Conservation (phyloP, 2,888 invertebrate genomes). For the Mamestra brassicae region DNA sequence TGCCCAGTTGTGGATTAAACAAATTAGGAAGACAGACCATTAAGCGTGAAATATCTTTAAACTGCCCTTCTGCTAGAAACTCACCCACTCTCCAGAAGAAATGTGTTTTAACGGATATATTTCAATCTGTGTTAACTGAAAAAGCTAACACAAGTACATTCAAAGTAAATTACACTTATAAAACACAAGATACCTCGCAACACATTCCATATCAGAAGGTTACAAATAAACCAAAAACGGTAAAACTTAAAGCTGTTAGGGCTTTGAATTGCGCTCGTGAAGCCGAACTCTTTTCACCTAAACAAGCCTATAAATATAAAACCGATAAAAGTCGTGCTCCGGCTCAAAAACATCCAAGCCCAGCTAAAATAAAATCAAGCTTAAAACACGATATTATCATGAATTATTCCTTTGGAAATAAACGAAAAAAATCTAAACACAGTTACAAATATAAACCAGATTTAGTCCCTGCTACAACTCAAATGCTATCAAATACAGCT, state of each 20-base stretch:
- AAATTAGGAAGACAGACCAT: not conserved
- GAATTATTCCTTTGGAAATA: slow-evolving; percentile 2
- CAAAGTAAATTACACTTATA: slow-evolving; percentile 6
- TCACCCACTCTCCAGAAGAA: not conserved
- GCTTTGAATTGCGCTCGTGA: not conserved
- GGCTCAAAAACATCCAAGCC: not conserved
- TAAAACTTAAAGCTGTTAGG: not conserved
- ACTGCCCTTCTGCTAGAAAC: not conserved
- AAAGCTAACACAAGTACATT: slow-evolving; percentile 9
- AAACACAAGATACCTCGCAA: slow-evolving; percentile 22
- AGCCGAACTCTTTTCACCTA: not conserved
- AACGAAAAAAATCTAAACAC: not conserved
- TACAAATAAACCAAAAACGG: not conserved
- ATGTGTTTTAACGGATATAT: slow-evolving; percentile 7
- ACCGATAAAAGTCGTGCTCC: not conserved
- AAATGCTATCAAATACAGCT: not conserved
- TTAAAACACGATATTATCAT: not conserved
- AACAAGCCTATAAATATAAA: not conserved
- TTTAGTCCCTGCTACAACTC: not conserved
- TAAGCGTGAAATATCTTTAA: not conserved
- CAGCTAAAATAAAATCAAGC: slow-evolving; percentile 5
- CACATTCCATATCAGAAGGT: not conserved
- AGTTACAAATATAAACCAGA: slow-evolving; percentile 2
- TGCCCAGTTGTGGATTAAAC: not conserved
- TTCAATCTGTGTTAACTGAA: not conserved